Percentiles rank a stretch among this genome's conserved stretches.
Conservation (phyloP, 2,113 vertebrate species). For the Paramormyrops kingsleyae region DNA sequence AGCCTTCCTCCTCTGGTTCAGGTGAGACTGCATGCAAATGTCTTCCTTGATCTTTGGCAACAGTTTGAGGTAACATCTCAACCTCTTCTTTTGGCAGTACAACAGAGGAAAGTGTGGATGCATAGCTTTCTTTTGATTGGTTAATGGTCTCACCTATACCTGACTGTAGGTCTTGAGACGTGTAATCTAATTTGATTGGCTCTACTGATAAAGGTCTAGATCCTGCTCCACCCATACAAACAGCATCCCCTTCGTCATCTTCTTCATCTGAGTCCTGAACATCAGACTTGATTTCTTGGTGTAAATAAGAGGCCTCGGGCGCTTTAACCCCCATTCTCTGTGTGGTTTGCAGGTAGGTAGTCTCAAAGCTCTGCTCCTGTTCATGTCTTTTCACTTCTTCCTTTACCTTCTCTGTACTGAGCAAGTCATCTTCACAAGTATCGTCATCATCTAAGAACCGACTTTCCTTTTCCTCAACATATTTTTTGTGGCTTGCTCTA, state of each 20-base stretch:
- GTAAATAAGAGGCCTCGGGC: constrained; percentile 29
- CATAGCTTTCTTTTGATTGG: constrained; percentile 12
- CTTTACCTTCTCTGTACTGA: constrained; percentile 34
- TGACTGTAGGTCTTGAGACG: constrained; percentile 24
- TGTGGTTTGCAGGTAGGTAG: constrained; percentile 26
- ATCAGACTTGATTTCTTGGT: constrained; percentile 40
- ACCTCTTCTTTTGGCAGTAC: constrained; percentile 13
- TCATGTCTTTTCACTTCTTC: constrained; percentile 35
- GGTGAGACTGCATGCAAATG: constrained; percentile 5
- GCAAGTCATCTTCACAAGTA: constrained; percentile 51
- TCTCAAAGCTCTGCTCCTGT: constrained; percentile 24
- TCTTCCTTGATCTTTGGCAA: constrained; percentile 13
- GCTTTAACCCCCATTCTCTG: constrained; percentile 37
- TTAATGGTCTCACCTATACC: not conserved
- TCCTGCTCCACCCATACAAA: constrained; percentile 35
- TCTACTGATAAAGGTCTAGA: constrained; percentile 31
- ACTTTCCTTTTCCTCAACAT: constrained; percentile 78
- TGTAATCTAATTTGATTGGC: constrained; percentile 32
- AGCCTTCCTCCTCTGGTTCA: constrained; percentile 9
- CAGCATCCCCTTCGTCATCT: constrained; percentile 40
- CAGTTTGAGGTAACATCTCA: not conserved
- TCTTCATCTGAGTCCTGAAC: constrained; percentile 52
- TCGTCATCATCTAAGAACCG: constrained; percentile 81
- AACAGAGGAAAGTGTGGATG: not conserved
- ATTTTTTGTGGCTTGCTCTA: constrained; percentile 57